These are phyloP conservation scores for Drosophila ercepeae DNA, from an alignment of 1,140 invertebrate genomes.

Conservation along the genomic window DNA sequence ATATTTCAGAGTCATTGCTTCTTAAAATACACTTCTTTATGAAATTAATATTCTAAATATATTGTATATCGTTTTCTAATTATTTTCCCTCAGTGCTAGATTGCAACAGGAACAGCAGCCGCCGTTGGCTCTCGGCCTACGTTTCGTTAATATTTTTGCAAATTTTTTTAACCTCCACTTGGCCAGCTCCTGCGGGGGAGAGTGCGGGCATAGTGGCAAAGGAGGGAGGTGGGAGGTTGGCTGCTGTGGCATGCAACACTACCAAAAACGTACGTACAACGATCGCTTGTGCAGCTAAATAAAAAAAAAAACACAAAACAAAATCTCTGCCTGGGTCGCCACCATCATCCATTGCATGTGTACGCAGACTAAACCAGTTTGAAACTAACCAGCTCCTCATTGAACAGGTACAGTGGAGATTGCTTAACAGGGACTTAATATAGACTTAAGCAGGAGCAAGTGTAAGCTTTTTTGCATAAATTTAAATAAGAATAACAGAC, in stretches of 20 bases:
- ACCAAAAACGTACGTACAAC: constrained; percentile 59
- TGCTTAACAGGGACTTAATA: background rate
- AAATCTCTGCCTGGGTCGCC: constrained; percentile 54
- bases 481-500: background rate
- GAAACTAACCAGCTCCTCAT: constrained; percentile 53
- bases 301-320: constrained; percentile 25
- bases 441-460: background rate
- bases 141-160: constrained; percentile 81
- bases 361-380: constrained; percentile 61
- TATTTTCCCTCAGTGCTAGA: background rate
- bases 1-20: background rate
- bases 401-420: constrained; percentile 26
- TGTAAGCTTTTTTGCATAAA: background rate
- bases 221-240: constrained; percentile 9
- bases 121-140: constrained; percentile 67
- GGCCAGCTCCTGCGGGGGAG: constrained; percentile 60
- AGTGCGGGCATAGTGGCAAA: background rate
- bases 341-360: constrained; percentile 54
- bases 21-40: background rate
- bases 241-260: constrained; percentile 45
- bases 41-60: too few species aligned
- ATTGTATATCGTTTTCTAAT: background rate
- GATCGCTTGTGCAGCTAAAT: constrained; percentile 32
- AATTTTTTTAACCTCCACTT: constrained; percentile 81
- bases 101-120: constrained; percentile 46